Conservation (phyloP, 2,797 vertebrate species). For the Fringilla coelebs region DNA sequence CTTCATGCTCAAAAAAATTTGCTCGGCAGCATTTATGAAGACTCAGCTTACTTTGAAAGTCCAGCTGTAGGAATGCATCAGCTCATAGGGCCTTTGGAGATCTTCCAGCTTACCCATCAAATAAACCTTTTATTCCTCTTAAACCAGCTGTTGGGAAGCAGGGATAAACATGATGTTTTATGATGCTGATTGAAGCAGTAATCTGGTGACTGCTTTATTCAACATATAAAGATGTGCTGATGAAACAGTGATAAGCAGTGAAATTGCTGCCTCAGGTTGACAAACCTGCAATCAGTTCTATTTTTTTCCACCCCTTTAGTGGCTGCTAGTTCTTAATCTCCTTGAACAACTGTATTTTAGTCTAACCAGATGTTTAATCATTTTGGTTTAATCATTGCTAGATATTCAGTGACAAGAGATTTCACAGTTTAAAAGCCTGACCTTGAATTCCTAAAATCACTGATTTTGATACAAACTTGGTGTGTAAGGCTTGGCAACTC, state of each 20-base stretch:
- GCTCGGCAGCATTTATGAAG: neutral
- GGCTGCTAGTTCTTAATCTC: neutral
- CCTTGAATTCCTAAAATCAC: neutral
- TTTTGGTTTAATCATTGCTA: neutral
- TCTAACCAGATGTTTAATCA: conserved; percentile 20
- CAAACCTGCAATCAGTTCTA: conserved; percentile 45
- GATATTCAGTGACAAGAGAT: neutral
- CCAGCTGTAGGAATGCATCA: neutral
- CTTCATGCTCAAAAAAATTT: neutral
- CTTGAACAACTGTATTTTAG: neutral
- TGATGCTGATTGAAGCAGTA: conserved; percentile 47
- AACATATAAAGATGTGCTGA: conserved; percentile 12
- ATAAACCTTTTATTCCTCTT: conserved; percentile 36
- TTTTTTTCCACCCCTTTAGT: neutral
- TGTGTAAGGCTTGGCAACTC: neutral
- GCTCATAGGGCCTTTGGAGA: neutral
- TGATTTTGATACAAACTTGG: neutral
- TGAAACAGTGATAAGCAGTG: conserved; percentile 24
- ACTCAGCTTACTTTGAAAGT: neutral
- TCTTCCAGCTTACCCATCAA: neutral
- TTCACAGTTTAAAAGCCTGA: neutral
- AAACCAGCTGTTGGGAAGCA: conserved; percentile 55
- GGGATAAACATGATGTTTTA: neutral
- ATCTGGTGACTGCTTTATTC: conserved; percentile 36
- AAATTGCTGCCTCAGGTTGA: conserved; percentile 49